Evolutionary conservation across 2,113 vertebrate species (phyloP).

Genomic region (Nematolebias whitei): DNA sequence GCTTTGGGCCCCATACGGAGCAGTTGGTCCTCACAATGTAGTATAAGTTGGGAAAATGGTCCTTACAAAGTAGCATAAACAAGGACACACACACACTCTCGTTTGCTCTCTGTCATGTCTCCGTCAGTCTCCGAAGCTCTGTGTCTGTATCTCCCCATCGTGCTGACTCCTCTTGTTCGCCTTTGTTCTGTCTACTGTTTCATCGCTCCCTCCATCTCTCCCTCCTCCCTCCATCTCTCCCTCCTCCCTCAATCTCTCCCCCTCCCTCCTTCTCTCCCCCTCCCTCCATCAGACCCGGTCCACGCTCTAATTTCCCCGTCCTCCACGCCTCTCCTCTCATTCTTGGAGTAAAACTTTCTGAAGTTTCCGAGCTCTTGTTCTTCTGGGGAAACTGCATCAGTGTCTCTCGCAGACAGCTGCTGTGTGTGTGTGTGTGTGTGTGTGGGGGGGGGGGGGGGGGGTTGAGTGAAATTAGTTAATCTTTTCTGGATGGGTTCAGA

Average conservation of each 20-base stretch:
- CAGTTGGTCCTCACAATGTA: too few species aligned
- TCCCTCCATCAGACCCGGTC: constrained; percentile 29
- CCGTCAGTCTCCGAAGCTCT: constrained; percentile 40
- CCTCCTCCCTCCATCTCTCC: constrained; percentile 26
- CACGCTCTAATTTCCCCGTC: constrained; percentile 28
- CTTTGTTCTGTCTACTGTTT: constrained; percentile 46
- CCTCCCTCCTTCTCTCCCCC: too few species aligned
- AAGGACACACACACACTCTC: constrained; percentile 7
- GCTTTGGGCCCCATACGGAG: too few species aligned
- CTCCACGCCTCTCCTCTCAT: not conserved
- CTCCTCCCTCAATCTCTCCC: constrained; percentile 9
- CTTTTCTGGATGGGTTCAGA: not conserved
- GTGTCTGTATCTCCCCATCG: constrained; percentile 27
- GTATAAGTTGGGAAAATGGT: too few species aligned
- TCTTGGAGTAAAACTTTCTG: constrained; percentile 27
- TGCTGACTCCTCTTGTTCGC: constrained; percentile 47
- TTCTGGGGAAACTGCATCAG: constrained; percentile 14
- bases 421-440: not conserved
- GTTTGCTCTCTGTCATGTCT: constrained; percentile 38
- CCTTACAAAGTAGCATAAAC: too few species aligned
- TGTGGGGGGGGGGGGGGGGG: too few species aligned
- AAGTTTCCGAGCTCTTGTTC: constrained; percentile 23
- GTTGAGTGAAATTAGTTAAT: not conserved
- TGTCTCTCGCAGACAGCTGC: not conserved
- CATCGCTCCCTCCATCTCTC: constrained; percentile 39